These are phyloP conservation scores for Stenurella melanura DNA, from an alignment of 2,888 invertebrate genomes.

Conservation along the genomic window DNA sequence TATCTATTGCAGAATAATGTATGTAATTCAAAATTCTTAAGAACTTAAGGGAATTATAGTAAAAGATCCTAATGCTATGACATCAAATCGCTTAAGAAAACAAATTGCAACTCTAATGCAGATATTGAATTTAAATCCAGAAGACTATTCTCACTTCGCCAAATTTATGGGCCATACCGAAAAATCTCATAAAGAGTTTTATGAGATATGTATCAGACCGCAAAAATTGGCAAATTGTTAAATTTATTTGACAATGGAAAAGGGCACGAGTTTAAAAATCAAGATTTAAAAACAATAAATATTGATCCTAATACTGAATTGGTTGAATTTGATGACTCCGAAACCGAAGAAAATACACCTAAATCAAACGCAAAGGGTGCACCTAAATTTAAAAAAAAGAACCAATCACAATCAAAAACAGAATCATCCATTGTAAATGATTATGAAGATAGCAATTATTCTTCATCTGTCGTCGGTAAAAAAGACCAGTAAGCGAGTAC, in stretches of 20 bases:
- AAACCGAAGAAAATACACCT: not conserved
- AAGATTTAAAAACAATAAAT: not conserved
- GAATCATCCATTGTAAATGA: no score
- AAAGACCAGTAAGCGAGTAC: not conserved
- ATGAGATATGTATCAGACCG: not conserved
- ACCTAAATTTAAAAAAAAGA: not conserved
- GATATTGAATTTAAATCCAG: not conserved
- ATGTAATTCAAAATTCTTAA: no score
- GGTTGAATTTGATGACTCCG: not conserved
- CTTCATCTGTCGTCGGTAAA: not conserved
- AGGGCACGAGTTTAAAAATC: not conserved
- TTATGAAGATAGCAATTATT: no score
- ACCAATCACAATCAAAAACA: not conserved
- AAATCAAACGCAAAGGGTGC: not conserved
- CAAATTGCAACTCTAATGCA: no score
- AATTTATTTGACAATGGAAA: conserved; percentile 5
- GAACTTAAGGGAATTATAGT: no score
- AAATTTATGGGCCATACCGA: conserved; percentile 8
- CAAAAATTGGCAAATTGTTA: not conserved
- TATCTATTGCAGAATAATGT: no score
- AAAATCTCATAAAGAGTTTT: conserved; percentile 1
- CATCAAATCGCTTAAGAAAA: not conserved
- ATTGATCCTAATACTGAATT: not conserved
- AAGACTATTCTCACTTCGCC: not conserved
- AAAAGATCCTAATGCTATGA: not conserved